Conservation (phyloP, 2,113 vertebrate genomes). For the Arvicanthis niloticus region DNA sequence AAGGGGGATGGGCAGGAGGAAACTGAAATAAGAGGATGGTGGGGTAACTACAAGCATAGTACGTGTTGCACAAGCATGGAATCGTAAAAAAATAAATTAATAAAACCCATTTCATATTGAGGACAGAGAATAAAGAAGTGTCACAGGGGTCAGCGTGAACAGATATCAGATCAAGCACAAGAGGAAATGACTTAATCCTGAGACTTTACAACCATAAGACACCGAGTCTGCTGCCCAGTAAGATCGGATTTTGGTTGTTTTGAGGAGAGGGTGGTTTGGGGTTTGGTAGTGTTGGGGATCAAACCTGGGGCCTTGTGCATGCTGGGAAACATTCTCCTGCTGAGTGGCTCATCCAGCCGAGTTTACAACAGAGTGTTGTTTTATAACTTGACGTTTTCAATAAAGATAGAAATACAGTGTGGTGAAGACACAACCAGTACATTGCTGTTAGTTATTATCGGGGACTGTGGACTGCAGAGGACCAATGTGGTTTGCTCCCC, state of each 20-base stretch:
- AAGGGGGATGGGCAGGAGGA: too few relatives aligned
- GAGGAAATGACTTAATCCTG: neutral
- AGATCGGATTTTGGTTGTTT: neutral
- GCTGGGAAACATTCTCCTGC: neutral
- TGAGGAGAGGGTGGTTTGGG: neutral
- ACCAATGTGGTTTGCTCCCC: neutral
- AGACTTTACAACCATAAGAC: neutral
- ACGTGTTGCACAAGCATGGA: neutral
- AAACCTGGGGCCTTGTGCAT: neutral
- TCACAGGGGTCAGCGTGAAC: neutral
- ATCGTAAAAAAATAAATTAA: neutral
- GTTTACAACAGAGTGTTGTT: neutral
- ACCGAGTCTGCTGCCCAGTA: neutral
- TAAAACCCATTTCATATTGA: neutral
- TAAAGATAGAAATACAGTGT: neutral
- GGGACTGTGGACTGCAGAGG: neutral
- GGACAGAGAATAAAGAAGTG: neutral
- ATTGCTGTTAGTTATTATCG: neutral
- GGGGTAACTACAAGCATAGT: too few relatives aligned
- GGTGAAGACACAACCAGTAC: neutral
- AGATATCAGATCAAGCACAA: neutral
- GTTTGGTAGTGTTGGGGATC: neutral
- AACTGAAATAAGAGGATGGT: neutral
- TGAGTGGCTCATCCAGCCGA: neutral
- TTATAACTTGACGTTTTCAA: neutral